Percentiles rank a stretch among this genome's conserved stretches.
Conservation (phyloP, 2,888 invertebrate species). For the Pilophorus perplexus region DNA sequence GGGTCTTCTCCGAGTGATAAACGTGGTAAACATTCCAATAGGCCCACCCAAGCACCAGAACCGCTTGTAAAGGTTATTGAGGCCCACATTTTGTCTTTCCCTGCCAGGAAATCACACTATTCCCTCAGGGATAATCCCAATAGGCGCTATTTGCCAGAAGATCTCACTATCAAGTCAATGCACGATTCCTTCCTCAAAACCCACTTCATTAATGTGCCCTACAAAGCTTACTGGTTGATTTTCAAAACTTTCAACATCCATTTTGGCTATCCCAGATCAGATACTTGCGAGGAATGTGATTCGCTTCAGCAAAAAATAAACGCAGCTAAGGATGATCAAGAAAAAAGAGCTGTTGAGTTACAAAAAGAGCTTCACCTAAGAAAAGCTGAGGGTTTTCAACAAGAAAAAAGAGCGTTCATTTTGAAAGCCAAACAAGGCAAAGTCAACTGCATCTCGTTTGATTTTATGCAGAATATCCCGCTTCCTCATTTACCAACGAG, state of each 20-base stretch:
- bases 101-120: not conserved
- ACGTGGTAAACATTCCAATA: no score
- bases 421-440: constrained; percentile 4
- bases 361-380: not conserved
- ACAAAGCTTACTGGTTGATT: not conserved
- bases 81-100: no score
- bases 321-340: not conserved
- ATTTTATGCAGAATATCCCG: not conserved
- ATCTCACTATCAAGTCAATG: not conserved
- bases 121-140: not conserved
- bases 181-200: no score
- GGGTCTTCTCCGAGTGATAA: no score
- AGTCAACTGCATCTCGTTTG: constrained; percentile 13
- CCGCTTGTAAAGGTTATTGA: no score
- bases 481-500: constrained; percentile 11
- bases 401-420: not conserved
- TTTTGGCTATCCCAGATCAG: not conserved
- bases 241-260: constrained; percentile 4
- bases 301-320: not conserved
- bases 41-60: no score
- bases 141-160: not conserved
- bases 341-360: not conserved
- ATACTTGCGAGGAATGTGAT: not conserved
- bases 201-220: no score
- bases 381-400: constrained; percentile 2